Evolutionary conservation across 2,888 invertebrate species (phyloP).

Genomic region (Colostygia pectinataria): DNA sequence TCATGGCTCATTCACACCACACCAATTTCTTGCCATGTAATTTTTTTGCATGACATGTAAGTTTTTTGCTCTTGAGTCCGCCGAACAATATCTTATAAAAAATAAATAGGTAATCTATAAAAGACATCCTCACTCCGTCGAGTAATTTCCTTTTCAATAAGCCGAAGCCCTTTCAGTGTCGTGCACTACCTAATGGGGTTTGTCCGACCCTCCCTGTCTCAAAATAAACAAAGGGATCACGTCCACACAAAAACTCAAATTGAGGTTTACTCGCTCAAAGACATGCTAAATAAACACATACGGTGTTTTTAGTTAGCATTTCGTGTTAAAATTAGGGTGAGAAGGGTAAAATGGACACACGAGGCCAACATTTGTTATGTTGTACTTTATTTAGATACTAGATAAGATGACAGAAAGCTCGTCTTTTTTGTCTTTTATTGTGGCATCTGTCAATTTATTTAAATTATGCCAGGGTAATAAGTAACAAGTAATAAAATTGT

Average conservation of each 20-base stretch:
- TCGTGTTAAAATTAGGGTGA: neutral
- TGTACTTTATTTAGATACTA: too few relatives aligned
- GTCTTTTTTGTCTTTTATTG: too few relatives aligned
- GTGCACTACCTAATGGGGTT: conserved; percentile 53
- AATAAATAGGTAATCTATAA: too few relatives aligned
- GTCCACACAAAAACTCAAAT: conserved; percentile 43
- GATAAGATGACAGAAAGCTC: too few relatives aligned
- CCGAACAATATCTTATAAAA: too few relatives aligned
- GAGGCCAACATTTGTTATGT: neutral
- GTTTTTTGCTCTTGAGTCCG: too few relatives aligned
- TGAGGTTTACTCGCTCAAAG: conserved; percentile 33
- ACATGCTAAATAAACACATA: conserved; percentile 19
- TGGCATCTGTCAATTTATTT: too few relatives aligned
- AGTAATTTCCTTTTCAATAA: conserved; percentile 46
- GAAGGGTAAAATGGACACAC: conserved; percentile 1
- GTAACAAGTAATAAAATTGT: too few relatives aligned
- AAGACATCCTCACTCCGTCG: conserved; percentile 14
- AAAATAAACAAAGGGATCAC: conserved; percentile 62
- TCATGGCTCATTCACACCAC: too few relatives aligned
- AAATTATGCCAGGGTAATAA: too few relatives aligned
- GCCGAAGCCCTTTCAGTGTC: conserved; percentile 44
- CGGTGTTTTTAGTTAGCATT: conserved; percentile 17
- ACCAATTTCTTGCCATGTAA: too few relatives aligned
- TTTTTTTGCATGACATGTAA: too few relatives aligned
- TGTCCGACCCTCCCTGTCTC: conserved; percentile 55